Percentiles rank a stretch among this genome's conserved stretches.
Evolutionary conservation across 2,113 vertebrate genomes (phyloP).

Genomic region (Acanthisitta chloris): DNA sequence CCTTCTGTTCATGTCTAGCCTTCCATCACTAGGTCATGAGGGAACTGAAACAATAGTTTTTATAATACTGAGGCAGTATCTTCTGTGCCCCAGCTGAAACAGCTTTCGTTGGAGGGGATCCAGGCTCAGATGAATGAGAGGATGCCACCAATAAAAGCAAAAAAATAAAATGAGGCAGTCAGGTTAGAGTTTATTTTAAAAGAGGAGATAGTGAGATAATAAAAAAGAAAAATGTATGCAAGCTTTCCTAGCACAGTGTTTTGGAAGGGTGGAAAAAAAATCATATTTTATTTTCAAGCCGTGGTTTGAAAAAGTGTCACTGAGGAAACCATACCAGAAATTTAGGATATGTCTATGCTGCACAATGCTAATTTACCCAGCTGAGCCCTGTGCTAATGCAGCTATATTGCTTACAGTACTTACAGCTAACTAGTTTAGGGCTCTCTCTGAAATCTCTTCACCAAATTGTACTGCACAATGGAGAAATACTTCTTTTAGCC

Average conservation of each 20-base stretch:
- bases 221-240: neutral
- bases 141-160: neutral
- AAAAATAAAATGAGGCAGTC: neutral
- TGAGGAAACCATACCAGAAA: conserved; percentile 11
- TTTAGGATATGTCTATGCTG: conserved; percentile 6
- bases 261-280: neutral
- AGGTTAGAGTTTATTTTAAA: conserved; percentile 7
- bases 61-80: neutral
- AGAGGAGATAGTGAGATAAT: neutral
- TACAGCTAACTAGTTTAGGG: conserved; percentile 26
- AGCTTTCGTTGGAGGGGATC: neutral
- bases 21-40: neutral
- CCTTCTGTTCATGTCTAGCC: neutral
- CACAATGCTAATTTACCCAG: neutral
- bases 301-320: neutral
- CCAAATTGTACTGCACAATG: neutral
- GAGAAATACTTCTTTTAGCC: neutral
- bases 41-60: neutral
- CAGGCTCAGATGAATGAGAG: neutral
- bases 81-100: neutral
- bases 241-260: neutral
- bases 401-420: neutral
- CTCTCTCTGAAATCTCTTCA: neutral
- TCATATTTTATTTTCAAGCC: neutral
- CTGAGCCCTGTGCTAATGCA: conserved; percentile 25